Base-by-base conservation (phyloP, 2,888 invertebrate species). In the Pristionchus mayeri region DNA sequence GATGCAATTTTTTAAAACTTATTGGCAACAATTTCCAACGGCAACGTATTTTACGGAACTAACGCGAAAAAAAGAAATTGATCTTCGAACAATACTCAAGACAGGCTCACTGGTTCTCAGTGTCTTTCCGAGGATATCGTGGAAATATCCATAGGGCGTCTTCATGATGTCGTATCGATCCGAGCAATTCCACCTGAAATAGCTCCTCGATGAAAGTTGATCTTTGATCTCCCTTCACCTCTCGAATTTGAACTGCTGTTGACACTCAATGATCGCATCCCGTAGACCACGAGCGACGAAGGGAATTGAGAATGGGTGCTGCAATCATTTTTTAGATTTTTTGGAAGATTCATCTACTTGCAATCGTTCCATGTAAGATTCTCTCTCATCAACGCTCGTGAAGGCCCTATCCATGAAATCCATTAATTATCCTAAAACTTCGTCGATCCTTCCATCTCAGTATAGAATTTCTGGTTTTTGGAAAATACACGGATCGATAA, bases 251-350 rank as follows among this genome's bases (percentile, higher is more conserved):
- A 95, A 95, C 92, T 95, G 95, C 84, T 93, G 93, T 90, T 95
- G 94, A 88, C 95, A 95, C 90, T 95, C 94, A 50, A 93, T 90
- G 86, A 95, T 94, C 44, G 94, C 95, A 57, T 94, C 92, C 50
- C 94, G 91, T 2, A 94, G 94, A 21, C 95, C 95, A 63, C 94
- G 93, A 21, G 94, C 94, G 79, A 95, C 94, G 86, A 94, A 94
- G 63, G 93, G 92, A 85, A 95, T 93, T 60, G 94, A 93, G 90
- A 94, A 93, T 0, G 95, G 94, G 88, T 94, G 93, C 86, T 93
- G 93, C 80, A 85, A 85, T 11, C 13, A 30, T n/a, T n/a, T n/a
- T n/a, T n/a, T n/a, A n/a, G n/a, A n/a, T n/a, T n/a, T n/a, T n/a
- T n/a, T n/a, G n/a, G n/a, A n/a, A n/a, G n/a, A n/a, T n/a, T n/a